Evolutionary conservation across 2,888 invertebrate genomes (phyloP), one percentile per base, ranked within the genome.

Genomic region (Phaonia tiefii): DNA sequence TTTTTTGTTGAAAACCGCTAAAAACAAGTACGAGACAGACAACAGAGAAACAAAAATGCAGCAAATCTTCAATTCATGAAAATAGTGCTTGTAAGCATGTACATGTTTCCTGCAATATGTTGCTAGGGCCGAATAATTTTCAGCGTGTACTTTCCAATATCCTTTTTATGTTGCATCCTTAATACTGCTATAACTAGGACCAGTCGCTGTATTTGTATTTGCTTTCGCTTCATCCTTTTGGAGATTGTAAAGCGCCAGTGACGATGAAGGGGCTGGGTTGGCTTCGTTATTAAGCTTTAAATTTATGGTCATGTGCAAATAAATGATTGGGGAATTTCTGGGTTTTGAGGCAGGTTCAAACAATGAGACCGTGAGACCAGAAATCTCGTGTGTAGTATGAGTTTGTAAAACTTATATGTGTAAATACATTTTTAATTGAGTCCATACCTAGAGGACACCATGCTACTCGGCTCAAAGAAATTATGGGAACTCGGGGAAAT

Each of bases 281-380:
- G 1, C 65, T 77, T 22, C 84, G 87, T 88, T 89, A 89, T 89
- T 89, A 89, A 88, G 87, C 86, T 87, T 87, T 87, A 86, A 88
- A 89, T 89, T 89, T 89, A 89, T 89, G 87, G 73, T 83, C 85
- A 86, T 86, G 83, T 82, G 79, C 22, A 67, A 51, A 54, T 65
- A 74, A 75, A 79, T 51, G 42, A 60, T 72, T 58, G 60, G 25
- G 63, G 63, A 63, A 63, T 63, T 22, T 31, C 31, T 31, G 31
- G 31, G 31, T 31, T 3, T 31, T 31, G 20, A 37, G 13, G 4
- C 63, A 51, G 44, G 2, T 54, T 22, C 5, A 31, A 3, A 31
- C n/a, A n/a, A n/a, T 31, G 8, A 31, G 8, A 31, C 3, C 11
- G 22, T 54, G 17, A 10, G 5, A 37, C 37, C 46, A 63, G 39